Evolutionary conservation across 2,888 invertebrate species (phyloP).

Genomic region (Morpho achilles): DNA sequence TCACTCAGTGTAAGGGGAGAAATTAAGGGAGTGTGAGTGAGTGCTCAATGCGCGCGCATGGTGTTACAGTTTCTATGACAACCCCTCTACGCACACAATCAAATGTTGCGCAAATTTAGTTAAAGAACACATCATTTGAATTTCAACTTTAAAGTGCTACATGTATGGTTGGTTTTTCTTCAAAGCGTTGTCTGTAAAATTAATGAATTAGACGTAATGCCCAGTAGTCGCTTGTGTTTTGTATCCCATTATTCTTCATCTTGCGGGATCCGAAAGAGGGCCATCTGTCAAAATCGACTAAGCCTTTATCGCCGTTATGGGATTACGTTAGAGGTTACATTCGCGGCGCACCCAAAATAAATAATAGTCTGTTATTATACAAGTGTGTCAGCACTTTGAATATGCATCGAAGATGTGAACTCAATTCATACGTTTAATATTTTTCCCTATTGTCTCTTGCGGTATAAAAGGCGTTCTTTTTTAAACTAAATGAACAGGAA

Average conservation of each 20-base stretch:
- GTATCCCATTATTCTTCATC: slow-evolving; percentile 64
- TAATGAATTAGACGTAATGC: slow-evolving; percentile 74
- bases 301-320: slow-evolving; percentile 26
- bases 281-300: slow-evolving; percentile 32
- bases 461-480: slow-evolving; percentile 4
- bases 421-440: slow-evolving; percentile 20
- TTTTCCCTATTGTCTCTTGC: slow-evolving; percentile 19
- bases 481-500: not conserved
- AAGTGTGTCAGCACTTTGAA: slow-evolving; percentile 26
- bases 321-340: slow-evolving; percentile 14
- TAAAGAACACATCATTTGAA: slow-evolving; percentile 28
- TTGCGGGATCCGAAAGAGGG: slow-evolving; percentile 29
- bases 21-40: slow-evolving; percentile 45
- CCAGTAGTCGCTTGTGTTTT: slow-evolving; percentile 64
- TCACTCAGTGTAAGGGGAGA: slow-evolving; percentile 52
- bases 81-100: slow-evolving; percentile 71
- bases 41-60: slow-evolving; percentile 72
- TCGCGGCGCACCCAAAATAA: slow-evolving; percentile 17
- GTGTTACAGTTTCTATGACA: slow-evolving; percentile 76
- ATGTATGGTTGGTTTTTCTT: slow-evolving; percentile 30
- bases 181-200: slow-evolving; percentile 52
- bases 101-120: slow-evolving; percentile 59
- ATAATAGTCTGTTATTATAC: slow-evolving; percentile 23
- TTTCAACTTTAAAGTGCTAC: slow-evolving; percentile 20
- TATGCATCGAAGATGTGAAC: slow-evolving; percentile 25